These are phyloP conservation scores for Cosmia pyralina DNA, from an alignment of 2,888 invertebrate species.

Conservation along the genomic window DNA sequence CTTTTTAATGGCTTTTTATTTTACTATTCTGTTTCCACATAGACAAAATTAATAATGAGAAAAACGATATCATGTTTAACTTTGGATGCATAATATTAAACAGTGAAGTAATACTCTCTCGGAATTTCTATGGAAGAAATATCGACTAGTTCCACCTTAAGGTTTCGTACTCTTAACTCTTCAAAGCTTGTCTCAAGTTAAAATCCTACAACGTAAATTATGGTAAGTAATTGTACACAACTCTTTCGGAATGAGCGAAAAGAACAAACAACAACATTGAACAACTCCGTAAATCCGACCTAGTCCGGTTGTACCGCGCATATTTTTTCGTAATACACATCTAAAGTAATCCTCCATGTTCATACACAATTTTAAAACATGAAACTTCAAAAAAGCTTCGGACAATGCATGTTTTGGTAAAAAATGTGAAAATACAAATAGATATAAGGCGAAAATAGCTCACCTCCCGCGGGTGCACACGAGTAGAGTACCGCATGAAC, in stretches of 20 bases:
- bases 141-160: background rate
- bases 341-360: conserved; percentile 39
- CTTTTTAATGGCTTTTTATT: too few relatives aligned
- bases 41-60: too few relatives aligned
- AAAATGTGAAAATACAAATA: conserved; percentile 32
- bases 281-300: conserved; percentile 28
- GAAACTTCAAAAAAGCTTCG: conserved; percentile 26
- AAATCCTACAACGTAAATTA: conserved; percentile 2
- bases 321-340: conserved; percentile 39
- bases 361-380: conserved; percentile 36
- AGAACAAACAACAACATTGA: conserved; percentile 17
- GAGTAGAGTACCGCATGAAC: conserved; percentile 54
- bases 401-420: conserved; percentile 31
- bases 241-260: conserved; percentile 36
- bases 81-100: too few relatives aligned
- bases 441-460: conserved; percentile 24
- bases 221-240: conserved; percentile 18
- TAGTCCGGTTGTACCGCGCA: conserved; percentile 20
- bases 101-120: too few relatives aligned
- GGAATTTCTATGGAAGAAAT: too few relatives aligned
- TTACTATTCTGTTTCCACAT: too few relatives aligned
- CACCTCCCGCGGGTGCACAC: conserved; percentile 62
- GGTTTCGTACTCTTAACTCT: background rate
- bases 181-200: background rate
- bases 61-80: too few relatives aligned